Evolutionary conservation across 2,888 invertebrate species (phyloP).

Genomic region (Cancer borealis): DNA sequence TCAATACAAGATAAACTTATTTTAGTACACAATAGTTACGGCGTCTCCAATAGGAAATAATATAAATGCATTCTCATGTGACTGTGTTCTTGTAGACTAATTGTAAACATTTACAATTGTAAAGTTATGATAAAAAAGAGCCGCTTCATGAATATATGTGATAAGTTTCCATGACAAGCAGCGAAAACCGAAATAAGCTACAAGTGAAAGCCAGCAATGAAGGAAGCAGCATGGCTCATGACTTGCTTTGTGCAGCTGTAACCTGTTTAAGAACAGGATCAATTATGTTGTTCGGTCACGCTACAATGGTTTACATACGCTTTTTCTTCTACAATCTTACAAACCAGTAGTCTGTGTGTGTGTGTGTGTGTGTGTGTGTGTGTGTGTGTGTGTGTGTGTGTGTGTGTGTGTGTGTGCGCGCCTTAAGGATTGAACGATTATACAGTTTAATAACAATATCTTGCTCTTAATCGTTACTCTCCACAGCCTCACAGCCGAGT

Average conservation of each 20-base stretch:
- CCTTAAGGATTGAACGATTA: too few relatives aligned
- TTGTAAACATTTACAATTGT: too few relatives aligned
- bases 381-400: not conserved
- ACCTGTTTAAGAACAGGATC: not conserved
- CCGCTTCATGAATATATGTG: not conserved
- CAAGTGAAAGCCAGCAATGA: conserved; percentile 20
- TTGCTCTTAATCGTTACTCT: too few relatives aligned
- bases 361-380: conserved; percentile 7
- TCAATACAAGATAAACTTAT: too few relatives aligned
- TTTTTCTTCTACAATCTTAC: not conserved
- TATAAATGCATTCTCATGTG: too few relatives aligned
- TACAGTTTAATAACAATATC: too few relatives aligned
- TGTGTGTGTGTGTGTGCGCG: not conserved
- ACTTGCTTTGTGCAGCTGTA: not conserved
- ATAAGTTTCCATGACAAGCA: not conserved
- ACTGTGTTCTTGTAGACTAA: too few relatives aligned
- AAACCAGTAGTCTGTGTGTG: not conserved
- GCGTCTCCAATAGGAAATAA: too few relatives aligned
- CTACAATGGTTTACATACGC: not conserved
- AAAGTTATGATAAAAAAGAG: too few relatives aligned
- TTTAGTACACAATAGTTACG: too few relatives aligned
- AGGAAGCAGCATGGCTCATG: not conserved
- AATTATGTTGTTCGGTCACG: not conserved
- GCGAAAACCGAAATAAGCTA: not conserved
- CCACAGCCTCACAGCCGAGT: too few relatives aligned